These are phyloP conservation scores for Takifugu ocellatus DNA, from an alignment of 2,797 vertebrate species.

Conservation along the genomic window DNA sequence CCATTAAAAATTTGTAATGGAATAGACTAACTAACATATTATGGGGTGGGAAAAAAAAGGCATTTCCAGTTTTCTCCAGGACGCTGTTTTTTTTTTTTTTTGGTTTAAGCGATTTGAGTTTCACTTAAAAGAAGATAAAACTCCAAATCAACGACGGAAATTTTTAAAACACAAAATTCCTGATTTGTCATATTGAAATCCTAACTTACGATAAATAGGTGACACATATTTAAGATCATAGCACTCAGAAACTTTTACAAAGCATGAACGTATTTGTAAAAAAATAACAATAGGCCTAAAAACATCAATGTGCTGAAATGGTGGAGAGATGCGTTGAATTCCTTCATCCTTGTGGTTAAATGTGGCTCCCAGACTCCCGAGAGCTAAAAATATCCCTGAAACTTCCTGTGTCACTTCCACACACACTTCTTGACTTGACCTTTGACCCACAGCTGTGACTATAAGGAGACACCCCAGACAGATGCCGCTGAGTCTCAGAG, in stretches of 20 bases:
- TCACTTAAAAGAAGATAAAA: constrained; percentile 28
- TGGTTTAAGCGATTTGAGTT: constrained; percentile 19
- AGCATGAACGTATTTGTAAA: neutral
- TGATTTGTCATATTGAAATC: constrained; percentile 67
- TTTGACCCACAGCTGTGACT: constrained; percentile 54
- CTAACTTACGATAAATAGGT: constrained; percentile 22
- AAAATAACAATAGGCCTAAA: no score
- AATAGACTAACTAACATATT: constrained; percentile 33
- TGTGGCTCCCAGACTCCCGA: constrained; percentile 25
- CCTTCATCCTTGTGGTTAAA: constrained; percentile 45
- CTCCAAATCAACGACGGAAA: constrained; percentile 58
- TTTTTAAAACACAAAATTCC: constrained; percentile 33
- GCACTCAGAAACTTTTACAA: constrained; percentile 2
- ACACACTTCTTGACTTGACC: constrained; percentile 60
- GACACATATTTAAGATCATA: neutral
- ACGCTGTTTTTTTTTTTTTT: constrained; percentile 24
- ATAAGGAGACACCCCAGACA: constrained; percentile 13
- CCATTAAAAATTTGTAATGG: constrained; percentile 32
- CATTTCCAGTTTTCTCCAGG: constrained; percentile 75
- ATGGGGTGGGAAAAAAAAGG: constrained; percentile 33
- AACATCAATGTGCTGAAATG: constrained; percentile 8
- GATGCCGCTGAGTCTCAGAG: constrained; percentile 24
- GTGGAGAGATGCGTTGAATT: constrained; percentile 18
- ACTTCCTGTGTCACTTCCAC: constrained; percentile 59
- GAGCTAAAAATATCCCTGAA: constrained; percentile 28